A percentile compares a stretch with the other conserved stretches of the same genome.
Conservation (phyloP, 2,113 vertebrate species). For the Boleophthalmus pectinirostris region DNA sequence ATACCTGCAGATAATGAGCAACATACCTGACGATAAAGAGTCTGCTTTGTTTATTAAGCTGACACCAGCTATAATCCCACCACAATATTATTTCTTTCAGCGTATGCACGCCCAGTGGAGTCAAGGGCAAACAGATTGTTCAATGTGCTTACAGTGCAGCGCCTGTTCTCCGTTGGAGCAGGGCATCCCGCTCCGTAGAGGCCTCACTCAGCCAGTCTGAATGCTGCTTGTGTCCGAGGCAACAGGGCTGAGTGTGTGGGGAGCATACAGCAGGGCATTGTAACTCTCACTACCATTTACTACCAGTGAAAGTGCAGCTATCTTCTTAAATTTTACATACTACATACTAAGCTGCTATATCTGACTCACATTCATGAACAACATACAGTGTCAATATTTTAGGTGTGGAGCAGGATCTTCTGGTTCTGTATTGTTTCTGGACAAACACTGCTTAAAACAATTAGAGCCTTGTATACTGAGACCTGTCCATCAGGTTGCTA, state of each 20-base stretch:
- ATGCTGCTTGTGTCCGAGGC: conserved; percentile 43
- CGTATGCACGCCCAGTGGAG: conserved; percentile 4
- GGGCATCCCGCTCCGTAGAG: conserved; percentile 61
- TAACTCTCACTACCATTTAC: conserved; percentile 6
- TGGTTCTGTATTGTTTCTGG: conserved; percentile 29
- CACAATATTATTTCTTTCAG: conserved; percentile 9
- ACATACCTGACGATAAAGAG: conserved; percentile 21
- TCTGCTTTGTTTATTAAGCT: not conserved
- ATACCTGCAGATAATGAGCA: conserved; percentile 13
- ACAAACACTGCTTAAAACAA: not conserved
- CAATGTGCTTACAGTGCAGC: conserved; percentile 50
- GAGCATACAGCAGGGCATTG: conserved; percentile 6
- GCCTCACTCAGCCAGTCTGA: conserved; percentile 41
- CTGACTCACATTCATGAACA: not conserved
- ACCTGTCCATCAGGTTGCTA: not conserved
- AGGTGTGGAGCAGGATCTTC: conserved; percentile 54
- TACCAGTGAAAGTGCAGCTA: conserved; percentile 8
- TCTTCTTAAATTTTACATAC: not conserved
- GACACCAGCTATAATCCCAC: conserved; percentile 15
- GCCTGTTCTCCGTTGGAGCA: conserved; percentile 67
- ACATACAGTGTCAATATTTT: conserved; percentile 6
- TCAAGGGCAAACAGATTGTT: conserved; percentile 28
- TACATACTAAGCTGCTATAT: not conserved
- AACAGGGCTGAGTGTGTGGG: conserved; percentile 15
- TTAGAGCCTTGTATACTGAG: not conserved